Conservation (phyloP, 2,888 invertebrate genomes). For the Omphaloscelis lunosa region DNA sequence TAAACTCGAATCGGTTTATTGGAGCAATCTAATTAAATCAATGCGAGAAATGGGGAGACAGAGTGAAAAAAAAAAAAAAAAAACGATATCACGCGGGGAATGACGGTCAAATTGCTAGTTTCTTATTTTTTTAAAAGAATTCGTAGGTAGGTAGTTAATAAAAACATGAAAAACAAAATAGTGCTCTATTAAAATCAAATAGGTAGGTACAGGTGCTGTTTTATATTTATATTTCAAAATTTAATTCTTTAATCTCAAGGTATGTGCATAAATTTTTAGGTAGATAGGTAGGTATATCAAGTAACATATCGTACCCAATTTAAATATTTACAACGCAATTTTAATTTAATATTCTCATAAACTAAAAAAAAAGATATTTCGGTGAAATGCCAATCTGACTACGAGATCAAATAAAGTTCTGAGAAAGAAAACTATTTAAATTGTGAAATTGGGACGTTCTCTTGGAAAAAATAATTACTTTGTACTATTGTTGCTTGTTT, state of each 20-base stretch:
- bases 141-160: too few relatives aligned
- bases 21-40: too few relatives aligned
- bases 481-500: neutral
- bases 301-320: constrained; percentile 1
- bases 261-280: neutral
- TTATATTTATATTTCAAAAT: too few relatives aligned
- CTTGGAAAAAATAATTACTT: neutral
- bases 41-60: too few relatives aligned
- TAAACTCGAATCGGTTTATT: too few relatives aligned
- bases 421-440: neutral
- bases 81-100: too few relatives aligned
- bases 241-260: neutral
- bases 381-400: neutral
- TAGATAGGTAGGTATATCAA: neutral
- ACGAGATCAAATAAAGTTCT: constrained; percentile 3
- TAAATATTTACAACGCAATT: constrained; percentile 9
- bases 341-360: neutral
- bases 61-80: too few relatives aligned
- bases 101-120: too few relatives aligned
- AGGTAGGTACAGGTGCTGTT: too few relatives aligned
- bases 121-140: too few relatives aligned
- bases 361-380: neutral
- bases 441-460: neutral
- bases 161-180: too few relatives aligned
- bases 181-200: too few relatives aligned